phyloP scores from a whole-genome alignment of 2,888 invertebrate genomes.

The Bugulina stolonifera region DNA sequence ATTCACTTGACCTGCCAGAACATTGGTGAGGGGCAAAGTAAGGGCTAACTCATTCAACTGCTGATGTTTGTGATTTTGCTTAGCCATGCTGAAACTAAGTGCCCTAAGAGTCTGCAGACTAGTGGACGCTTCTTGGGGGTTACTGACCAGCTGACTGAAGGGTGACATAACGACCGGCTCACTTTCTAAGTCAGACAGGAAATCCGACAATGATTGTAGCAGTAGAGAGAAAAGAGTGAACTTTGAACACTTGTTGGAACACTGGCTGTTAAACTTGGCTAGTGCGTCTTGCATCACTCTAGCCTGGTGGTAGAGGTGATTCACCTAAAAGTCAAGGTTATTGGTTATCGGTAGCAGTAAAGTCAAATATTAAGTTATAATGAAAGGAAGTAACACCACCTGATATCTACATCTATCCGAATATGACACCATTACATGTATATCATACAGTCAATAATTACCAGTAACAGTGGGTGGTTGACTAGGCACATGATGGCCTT shows the following conservation, averaged over 20 bases:
- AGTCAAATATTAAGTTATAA: background rate
- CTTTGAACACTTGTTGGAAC: slow-evolving; percentile 10
- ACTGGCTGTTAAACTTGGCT: slow-evolving; percentile 11
- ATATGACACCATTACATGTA: background rate
- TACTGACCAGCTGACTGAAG: slow-evolving; percentile 18
- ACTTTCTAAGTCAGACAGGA: background rate
- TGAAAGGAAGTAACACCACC: background rate
- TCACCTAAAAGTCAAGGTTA: slow-evolving; percentile 7
- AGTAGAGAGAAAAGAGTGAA: slow-evolving; percentile 23
- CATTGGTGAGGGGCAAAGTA: background rate
- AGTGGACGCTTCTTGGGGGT: background rate
- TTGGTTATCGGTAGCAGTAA: background rate
- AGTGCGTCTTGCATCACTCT: slow-evolving; percentile 8
- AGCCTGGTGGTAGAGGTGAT: slow-evolving; percentile 8
- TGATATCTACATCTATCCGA: background rate
- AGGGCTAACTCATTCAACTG: background rate
- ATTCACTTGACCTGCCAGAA: background rate
- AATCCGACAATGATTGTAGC: slow-evolving; percentile 8
- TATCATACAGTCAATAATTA: background rate
- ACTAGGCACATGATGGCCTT: background rate
- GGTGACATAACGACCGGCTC: background rate
- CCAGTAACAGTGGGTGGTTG: background rate
- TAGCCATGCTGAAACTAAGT: background rate
- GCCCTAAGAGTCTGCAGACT: background rate
- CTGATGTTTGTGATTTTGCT: background rate